phyloP scores from a whole-genome alignment of 2,888 invertebrate species.

The Tenthredo scrophulariae region DNA sequence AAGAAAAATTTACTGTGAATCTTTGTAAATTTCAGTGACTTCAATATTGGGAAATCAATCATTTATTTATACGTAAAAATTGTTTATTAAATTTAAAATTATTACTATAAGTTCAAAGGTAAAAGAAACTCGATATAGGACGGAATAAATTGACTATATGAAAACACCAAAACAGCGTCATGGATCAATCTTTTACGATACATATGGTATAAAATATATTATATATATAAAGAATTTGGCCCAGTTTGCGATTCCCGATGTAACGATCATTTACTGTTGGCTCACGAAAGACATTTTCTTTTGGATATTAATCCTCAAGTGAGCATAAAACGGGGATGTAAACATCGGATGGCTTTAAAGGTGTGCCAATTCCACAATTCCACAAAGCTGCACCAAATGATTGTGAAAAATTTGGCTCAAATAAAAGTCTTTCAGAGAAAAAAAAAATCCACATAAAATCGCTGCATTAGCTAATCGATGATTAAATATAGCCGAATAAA shows the following conservation, averaged over 20 bases:
- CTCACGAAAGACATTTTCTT: slow-evolving; percentile 21
- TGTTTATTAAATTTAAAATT: background rate
- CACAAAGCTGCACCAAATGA: too few species aligned
- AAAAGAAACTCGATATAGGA: background rate
- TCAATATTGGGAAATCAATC: background rate
- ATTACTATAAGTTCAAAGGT: background rate
- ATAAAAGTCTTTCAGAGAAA: background rate
- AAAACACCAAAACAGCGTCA: background rate
- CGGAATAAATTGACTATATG: background rate
- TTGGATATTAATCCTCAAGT: background rate
- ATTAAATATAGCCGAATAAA: background rate
- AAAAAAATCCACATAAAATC: background rate
- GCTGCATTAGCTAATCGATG: background rate
- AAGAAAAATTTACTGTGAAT: background rate
- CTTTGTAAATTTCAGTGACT: background rate
- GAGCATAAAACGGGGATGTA: slow-evolving; percentile 19
- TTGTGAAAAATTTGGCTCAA: background rate
- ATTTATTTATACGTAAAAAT: background rate
- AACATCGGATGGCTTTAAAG: background rate
- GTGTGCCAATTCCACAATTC: background rate
- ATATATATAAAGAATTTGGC: slow-evolving; percentile 9
- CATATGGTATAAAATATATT: too few species aligned
- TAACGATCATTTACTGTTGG: slow-evolving; percentile 29
- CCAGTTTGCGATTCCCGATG: background rate
- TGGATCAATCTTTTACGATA: background rate